Base-by-base conservation (phyloP, 2,797 vertebrate species). In the Chaenodraco wilsoni region DNA sequence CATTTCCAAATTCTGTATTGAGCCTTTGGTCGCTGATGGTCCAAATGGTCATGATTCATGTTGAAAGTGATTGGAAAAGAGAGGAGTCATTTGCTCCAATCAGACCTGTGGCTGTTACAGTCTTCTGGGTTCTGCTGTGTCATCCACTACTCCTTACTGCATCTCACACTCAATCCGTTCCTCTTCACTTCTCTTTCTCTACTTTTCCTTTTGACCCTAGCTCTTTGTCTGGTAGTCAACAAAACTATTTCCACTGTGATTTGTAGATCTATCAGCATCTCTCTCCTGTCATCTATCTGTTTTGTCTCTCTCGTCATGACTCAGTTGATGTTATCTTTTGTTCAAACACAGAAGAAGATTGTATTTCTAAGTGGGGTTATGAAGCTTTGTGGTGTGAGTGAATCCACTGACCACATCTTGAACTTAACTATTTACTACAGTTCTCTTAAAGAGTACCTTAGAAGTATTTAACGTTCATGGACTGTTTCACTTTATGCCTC, bases 381-480 rank as follows among this genome's bases (percentile, higher is more conserved):
- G 74, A 73, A 74, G 79, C 82, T 81, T 33, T 51, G 65, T 83
- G 84, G 84, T 27, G 4, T 27, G 27, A 71, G 74, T 81, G 78
- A 83, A 91, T 87, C 88, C 82, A 4, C 90, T 17, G 78, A 90
- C 91, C 91, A 81, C 92, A 90, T 85, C 78, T 76, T 74, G 72
- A 84, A 73, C 77, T 83, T 74, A 89, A 88, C 81, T 75, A 83
- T 89, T 84, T 16, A 58, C 87, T 86, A 83, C 92, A 89, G 93
- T 93, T 90, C 72, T 86, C 83, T 84, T 81, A 64, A 86, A 88
- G 85, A 81, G 82, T 88, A 88, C 79, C 90, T 93, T 89, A 84
- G 90, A 82, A 83, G 76, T 84, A 69, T 91, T 85, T 88, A 78
- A 73, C 51, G 69, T 87, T 74, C 80, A 79, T 72, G 73, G 74